These are phyloP conservation scores for Dolichoris vasculosae DNA, from an alignment of 1,140 invertebrate genomes.

Conservation along the genomic window DNA sequence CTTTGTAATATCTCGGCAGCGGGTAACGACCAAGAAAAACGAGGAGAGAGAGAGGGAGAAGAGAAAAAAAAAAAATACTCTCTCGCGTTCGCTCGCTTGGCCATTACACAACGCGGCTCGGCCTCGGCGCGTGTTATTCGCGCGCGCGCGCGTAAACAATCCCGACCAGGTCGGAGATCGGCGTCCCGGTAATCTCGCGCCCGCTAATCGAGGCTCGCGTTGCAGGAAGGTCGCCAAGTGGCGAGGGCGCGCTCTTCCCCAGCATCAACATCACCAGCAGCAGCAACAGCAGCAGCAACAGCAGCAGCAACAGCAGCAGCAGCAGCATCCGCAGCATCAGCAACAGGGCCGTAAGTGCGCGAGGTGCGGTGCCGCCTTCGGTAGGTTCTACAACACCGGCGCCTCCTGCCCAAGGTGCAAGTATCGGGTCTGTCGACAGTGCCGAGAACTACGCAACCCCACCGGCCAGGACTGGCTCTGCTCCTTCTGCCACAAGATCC, in stretches of 20 bases:
- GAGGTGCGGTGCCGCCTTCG: constrained; percentile 81
- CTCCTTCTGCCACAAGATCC: constrained; percentile 83
- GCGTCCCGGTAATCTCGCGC: background rate
- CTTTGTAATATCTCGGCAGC: background rate
- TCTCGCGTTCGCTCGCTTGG: background rate
- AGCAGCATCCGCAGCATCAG: constrained; percentile 9
- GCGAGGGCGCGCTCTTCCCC: constrained; percentile 9
- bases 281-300: constrained; percentile 9
- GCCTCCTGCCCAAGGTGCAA: constrained; percentile 82
- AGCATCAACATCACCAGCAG: background rate
- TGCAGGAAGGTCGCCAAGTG: constrained; percentile 7
- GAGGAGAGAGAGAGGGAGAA: background rate
- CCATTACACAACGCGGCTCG: background rate
- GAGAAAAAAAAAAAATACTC: background rate
- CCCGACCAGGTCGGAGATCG: background rate
- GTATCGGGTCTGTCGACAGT: constrained; percentile 83
- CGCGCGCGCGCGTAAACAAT: constrained; percentile 3
- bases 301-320: background rate
- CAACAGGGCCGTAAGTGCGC: constrained; percentile 76
- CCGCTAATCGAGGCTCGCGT: background rate
- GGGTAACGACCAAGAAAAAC: background rate
- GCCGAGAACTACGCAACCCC: constrained; percentile 76
- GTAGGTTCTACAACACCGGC: constrained; percentile 84
- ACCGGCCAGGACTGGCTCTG: constrained; percentile 81
- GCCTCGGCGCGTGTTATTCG: too few relatives aligned